Base-by-base conservation (phyloP, 2,113 vertebrate species). In the Tachycineta bicolor region DNA sequence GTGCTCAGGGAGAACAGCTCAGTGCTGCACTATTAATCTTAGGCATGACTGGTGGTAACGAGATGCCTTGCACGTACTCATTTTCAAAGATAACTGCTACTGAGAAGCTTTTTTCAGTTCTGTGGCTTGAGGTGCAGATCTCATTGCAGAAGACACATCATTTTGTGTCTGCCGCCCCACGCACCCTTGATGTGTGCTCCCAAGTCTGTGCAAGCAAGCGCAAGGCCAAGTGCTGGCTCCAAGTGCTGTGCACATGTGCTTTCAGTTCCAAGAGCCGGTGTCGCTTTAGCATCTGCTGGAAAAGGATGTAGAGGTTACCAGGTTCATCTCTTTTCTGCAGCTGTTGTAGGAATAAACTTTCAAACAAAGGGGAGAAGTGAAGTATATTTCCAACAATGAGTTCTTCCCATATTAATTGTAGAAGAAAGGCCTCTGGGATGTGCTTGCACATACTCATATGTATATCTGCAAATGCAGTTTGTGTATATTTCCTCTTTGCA, bases 71-170 rank as follows among this genome's bases (percentile, higher is more conserved):
- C 50, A n/a, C 8, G 0, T 86, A 70, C 75, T 3, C 6, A 10
- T 90, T 94, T 92, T 96, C 93, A 88, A 83, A 96, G 85, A 5
- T 67, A 63, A 58, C 79, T n/a, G 82, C 75, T 85, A 24, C 55
- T 78, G 82, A 94, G 95, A 73, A 67, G 79, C 47, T 78, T 12
- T 49, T 67, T 80, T 82, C 52, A 41, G 5, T 53, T 76, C 70
- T 77, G 43, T 31, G 68, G 37, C 2, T 5, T 7, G 50, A 47
- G 71, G 44, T 55, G 75, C 52, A 44, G 71, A 29, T 25, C 7
- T 34, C 56, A 1, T 75, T 3, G 6, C 44, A 70, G 73, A 77
- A 91, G 55, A 60, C 52, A 23, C 82, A 29, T 58, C 12, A 28
- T 55, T 92, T 52, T 56, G 70, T 53, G n/a, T 64, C 49, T 88